Evolutionary conservation across 2,888 invertebrate genomes (phyloP), one percentile per base, ranked within the genome.

Genomic region (Lepidocyrtoides sp.): DNA sequence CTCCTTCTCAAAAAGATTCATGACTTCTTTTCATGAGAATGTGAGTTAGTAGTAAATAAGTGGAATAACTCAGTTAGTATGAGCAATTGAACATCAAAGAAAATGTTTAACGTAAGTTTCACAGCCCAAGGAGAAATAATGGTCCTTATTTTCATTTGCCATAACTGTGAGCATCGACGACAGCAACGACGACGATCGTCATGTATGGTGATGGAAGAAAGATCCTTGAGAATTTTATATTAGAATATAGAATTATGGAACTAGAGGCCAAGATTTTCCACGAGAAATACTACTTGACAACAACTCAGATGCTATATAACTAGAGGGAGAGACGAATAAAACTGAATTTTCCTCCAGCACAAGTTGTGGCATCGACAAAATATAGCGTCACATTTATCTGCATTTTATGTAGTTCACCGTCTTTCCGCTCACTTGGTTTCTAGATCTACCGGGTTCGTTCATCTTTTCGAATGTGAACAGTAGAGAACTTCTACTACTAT

Each of bases 361-460:
- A n/a, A n/a, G n/a, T n/a, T n/a, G n/a, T n/a, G n/a, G 23, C 60
- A 26, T 12, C 60, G 10, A 60, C 14, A 66, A 23, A 26, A 29
- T 66, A 32, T 57, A 3, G 4, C 29, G 14, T 66, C 32, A 1
- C 12, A 29, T 77, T 26, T 51, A 14, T 32, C n/a, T 54, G 29
- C 77, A 77, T 48, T 29, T 29, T 32, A 29, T 51, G n/a, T 77
- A 51, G 51, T 77, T 29, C 41, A 72, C 69, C 41, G 41, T 72
- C 41, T 51, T 77, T 4, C 36, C 36, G 7, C 36, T 36, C 44
- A 44, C 20, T 63, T 72, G 2, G 4, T 26, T 51, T 87, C 48
- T 20, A 32, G 75, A 77, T 77, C 75, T 87, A 60, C 79, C 87
- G 87, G 79, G 87, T 87, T 87, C 87, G 87, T 79, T 87, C 87